These are phyloP conservation scores for Ctenicera cuprea DNA, from an alignment of 2,888 invertebrate genomes.

Conservation along the genomic window DNA sequence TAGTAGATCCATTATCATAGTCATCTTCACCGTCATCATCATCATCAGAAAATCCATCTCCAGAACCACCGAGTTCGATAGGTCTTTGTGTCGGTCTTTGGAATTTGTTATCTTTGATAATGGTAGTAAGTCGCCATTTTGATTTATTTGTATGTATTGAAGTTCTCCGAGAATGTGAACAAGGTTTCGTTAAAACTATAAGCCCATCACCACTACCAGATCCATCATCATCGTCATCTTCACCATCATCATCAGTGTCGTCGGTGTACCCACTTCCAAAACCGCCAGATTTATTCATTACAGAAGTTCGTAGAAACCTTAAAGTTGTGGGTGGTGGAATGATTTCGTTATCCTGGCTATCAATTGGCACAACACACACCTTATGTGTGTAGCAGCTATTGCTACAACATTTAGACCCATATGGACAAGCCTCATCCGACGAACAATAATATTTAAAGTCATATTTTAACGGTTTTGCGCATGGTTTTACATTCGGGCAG, in stretches of 20 bases:
- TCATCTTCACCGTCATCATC: not conserved
- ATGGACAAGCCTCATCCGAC: constrained; percentile 26
- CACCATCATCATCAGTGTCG: constrained; percentile 4
- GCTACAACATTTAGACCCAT: constrained; percentile 40
- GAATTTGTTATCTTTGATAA: not conserved
- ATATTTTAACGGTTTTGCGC: constrained; percentile 20
- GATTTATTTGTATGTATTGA: too few species aligned
- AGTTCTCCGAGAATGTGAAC: too few species aligned
- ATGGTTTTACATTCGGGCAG: constrained; percentile 27
- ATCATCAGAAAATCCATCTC: not conserved
- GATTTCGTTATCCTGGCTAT: constrained; percentile 18
- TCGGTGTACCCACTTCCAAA: too few species aligned
- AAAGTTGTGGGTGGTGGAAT: not conserved
- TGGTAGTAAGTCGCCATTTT: not conserved
- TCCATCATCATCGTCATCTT: not conserved
- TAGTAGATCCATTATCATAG: not conserved
- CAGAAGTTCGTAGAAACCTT: not conserved
- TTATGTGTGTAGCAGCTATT: constrained; percentile 39
- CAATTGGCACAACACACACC: constrained; percentile 34
- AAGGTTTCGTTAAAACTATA: too few species aligned
- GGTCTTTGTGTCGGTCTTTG: not conserved
- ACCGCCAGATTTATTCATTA: not conserved
- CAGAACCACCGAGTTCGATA: not conserved
- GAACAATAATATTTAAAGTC: constrained; percentile 34
- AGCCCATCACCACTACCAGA: constrained; percentile 5